These are phyloP conservation scores for Hippocampus mohnikei DNA, from an alignment of 2,113 vertebrate species.

Conservation along the genomic window DNA sequence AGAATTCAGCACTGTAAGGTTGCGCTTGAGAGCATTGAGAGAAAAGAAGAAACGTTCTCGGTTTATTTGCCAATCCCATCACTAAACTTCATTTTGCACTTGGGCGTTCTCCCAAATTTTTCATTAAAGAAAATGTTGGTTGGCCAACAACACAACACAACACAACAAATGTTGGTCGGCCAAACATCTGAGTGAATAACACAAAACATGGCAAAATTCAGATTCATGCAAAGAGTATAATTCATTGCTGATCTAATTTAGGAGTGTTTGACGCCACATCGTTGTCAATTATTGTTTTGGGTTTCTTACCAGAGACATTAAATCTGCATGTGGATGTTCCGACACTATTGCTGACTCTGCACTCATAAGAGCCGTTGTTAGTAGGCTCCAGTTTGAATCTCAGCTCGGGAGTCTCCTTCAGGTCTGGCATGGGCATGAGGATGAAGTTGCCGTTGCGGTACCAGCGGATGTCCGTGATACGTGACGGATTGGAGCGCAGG, in stretches of 20 bases:
- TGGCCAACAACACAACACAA: too few species aligned
- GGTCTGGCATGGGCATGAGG: slow-evolving; percentile 69
- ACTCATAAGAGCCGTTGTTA: slow-evolving; percentile 87
- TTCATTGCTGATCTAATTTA: neutral
- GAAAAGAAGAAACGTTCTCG: neutral
- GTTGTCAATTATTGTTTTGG: neutral
- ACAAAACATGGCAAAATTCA: too few species aligned
- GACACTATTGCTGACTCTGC: slow-evolving; percentile 86
- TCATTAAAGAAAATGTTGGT: too few species aligned
- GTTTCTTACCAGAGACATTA: slow-evolving; percentile 86
- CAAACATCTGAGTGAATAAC: neutral
- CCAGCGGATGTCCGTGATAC: slow-evolving; percentile 83
- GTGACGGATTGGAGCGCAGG: slow-evolving; percentile 83
- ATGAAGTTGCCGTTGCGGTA: slow-evolving; percentile 80
- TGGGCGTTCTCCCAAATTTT: too few species aligned
- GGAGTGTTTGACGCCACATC: neutral
- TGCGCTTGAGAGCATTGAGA: slow-evolving; percentile 68
- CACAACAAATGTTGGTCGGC: neutral
- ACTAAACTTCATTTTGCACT: too few species aligned
- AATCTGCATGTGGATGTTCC: slow-evolving; percentile 85
- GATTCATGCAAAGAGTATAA: too few species aligned
- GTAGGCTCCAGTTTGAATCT: slow-evolving; percentile 82
- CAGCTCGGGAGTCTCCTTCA: slow-evolving; percentile 81
- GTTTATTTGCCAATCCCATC: neutral
- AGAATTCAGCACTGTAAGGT: slow-evolving; percentile 95